A percentile compares a stretch with the other conserved stretches of the same genome.
phyloP scores from a whole-genome alignment of 2,888 invertebrate genomes.

The Ferrisia virgata region DNA sequence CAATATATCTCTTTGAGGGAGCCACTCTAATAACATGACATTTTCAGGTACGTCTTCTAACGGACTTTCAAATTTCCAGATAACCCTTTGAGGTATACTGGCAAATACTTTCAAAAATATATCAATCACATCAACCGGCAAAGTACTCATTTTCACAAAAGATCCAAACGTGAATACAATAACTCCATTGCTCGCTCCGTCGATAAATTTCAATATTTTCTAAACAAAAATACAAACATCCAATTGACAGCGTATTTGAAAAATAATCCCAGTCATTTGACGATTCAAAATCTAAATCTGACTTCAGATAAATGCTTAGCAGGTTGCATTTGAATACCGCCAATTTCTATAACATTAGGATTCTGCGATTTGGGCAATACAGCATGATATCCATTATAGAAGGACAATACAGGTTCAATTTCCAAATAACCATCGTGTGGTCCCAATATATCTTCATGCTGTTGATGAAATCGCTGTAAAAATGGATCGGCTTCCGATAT shows the following conservation, averaged over 20 bases:
- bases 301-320: background rate
- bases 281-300: background rate
- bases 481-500: background rate
- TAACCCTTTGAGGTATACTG: conserved; percentile 17
- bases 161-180: conserved; percentile 3
- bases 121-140: background rate
- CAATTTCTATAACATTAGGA: background rate
- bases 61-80: background rate
- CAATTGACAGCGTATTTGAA: no score
- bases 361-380: background rate
- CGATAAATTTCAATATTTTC: conserved; percentile 11
- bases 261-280: no score
- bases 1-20: conserved; percentile 18
- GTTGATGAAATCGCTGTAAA: background rate
- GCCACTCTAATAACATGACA: background rate
- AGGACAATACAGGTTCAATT: background rate
- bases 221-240: background rate
- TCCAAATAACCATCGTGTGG: background rate
- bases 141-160: background rate
- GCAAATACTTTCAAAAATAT: background rate
- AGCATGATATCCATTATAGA: background rate
- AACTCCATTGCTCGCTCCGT: background rate
- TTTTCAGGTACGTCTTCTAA: background rate
- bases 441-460: background rate
- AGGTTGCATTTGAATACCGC: background rate